These are phyloP conservation scores for Sminthopsis crassicaudata DNA, from an alignment of 2,113 vertebrate species.

Conservation along the genomic window DNA sequence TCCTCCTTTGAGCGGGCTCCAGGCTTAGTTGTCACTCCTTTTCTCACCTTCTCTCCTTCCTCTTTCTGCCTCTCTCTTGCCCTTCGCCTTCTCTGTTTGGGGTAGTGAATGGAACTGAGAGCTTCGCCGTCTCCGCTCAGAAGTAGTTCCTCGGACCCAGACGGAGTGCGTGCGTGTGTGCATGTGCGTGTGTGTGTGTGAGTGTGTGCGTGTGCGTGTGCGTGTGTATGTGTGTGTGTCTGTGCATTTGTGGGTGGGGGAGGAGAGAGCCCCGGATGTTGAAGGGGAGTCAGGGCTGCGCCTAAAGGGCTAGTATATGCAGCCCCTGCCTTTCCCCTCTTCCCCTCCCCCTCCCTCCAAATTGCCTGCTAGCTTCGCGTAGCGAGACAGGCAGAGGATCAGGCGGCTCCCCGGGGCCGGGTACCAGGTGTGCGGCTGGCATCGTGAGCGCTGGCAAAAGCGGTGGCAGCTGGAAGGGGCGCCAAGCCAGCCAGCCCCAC, in stretches of 20 bases:
- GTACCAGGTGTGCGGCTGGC: constrained; percentile 51
- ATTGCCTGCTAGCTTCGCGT: constrained; percentile 80
- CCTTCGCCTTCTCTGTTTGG: neutral
- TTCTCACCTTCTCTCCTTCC: neutral
- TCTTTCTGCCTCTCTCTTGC: neutral
- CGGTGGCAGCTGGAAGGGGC: constrained; percentile 21
- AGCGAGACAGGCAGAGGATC: constrained; percentile 73
- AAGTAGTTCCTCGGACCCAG: neutral
- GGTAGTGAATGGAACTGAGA: neutral
- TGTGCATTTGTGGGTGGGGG: neutral
- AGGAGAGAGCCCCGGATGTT: neutral
- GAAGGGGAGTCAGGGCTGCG: neutral
- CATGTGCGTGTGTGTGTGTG: no score
- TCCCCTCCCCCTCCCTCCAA: constrained; percentile 71
- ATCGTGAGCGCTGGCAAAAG: constrained; percentile 24
- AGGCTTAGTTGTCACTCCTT: neutral
- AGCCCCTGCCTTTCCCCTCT: constrained; percentile 9
- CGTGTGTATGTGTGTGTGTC: neutral
- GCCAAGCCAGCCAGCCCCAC: constrained; percentile 29
- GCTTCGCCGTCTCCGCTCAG: neutral
- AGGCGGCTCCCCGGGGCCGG: constrained; percentile 16
- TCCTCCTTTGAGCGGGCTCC: neutral
- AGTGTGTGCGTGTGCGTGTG: no score
- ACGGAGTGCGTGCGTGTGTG: neutral
- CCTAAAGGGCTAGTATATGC: constrained; percentile 10